phyloP scores from a whole-genome alignment of 2,888 invertebrate species.

The Tinea trinotella region DNA sequence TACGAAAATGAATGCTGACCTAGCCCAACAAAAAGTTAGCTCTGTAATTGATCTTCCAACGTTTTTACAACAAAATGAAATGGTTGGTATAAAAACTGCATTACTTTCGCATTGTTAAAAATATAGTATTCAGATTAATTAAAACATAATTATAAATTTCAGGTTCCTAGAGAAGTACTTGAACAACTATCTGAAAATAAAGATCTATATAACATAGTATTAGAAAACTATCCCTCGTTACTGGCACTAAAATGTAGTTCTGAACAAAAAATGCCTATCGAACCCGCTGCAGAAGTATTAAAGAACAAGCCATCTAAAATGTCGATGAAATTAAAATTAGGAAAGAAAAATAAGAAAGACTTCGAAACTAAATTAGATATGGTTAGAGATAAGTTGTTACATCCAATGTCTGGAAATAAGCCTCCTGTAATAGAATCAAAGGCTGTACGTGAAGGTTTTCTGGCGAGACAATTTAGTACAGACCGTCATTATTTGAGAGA shows the following conservation, averaged over 20 bases:
- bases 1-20: constrained; percentile 60
- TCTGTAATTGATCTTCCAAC: constrained; percentile 87
- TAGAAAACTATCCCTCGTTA: constrained; percentile 81
- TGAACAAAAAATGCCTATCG: constrained; percentile 71
- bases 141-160: constrained; percentile 10
- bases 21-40: constrained; percentile 59
- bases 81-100: constrained; percentile 50
- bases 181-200: constrained; percentile 76
- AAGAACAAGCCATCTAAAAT: constrained; percentile 73
- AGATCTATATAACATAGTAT: constrained; percentile 77
- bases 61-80: constrained; percentile 81
- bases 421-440: constrained; percentile 41
- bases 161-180: constrained; percentile 81
- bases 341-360: constrained; percentile 37
- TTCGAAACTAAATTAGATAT: constrained; percentile 56
- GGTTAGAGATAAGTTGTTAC: constrained; percentile 51
- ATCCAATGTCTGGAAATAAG: constrained; percentile 60
- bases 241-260: constrained; percentile 76
- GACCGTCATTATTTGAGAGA: constrained; percentile 80
- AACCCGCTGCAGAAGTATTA: constrained; percentile 36
- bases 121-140: background rate
- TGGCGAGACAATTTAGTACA: constrained; percentile 66
- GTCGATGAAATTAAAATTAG: constrained; percentile 74
- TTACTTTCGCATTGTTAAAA: background rate
- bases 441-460: constrained; percentile 41